Percentiles rank a stretch among this genome's conserved stretches.
Evolutionary conservation across 2,888 invertebrate species (phyloP).

Genomic region (Tachina grossa): DNA sequence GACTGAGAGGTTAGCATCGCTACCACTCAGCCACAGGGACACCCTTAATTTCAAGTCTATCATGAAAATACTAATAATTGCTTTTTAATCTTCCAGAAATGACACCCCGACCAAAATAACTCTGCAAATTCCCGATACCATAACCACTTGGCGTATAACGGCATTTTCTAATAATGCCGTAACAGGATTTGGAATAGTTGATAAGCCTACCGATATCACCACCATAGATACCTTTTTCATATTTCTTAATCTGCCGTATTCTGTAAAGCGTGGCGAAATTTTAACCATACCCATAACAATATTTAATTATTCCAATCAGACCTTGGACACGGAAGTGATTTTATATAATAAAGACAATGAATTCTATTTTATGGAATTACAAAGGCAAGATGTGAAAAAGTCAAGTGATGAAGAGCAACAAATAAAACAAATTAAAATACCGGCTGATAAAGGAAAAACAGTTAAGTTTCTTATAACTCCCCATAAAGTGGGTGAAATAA

Average conservation of each 20-base stretch:
- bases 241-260: constrained; percentile 88
- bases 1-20: no score
- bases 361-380: constrained; percentile 85
- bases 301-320: constrained; percentile 92
- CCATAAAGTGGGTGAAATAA: constrained; percentile 86
- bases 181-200: constrained; percentile 88
- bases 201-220: constrained; percentile 84
- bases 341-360: constrained; percentile 90
- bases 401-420: constrained; percentile 69
- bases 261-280: constrained; percentile 91
- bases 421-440: constrained; percentile 84
- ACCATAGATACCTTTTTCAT: constrained; percentile 91
- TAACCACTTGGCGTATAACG: constrained; percentile 90
- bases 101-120: constrained; percentile 25
- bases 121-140: constrained; percentile 88
- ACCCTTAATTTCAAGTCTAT: no score
- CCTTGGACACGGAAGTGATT: constrained; percentile 90
- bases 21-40: no score
- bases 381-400: constrained; percentile 76
- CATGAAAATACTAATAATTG: no score
- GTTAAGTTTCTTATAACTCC: constrained; percentile 89
- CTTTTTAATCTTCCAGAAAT: constrained; percentile 17
- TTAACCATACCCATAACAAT: constrained; percentile 92
- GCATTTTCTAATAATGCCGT: constrained; percentile 89
- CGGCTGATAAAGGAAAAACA: constrained; percentile 86